Base-by-base conservation (phyloP, 2,888 invertebrate genomes). In the Alitta virens region DNA sequence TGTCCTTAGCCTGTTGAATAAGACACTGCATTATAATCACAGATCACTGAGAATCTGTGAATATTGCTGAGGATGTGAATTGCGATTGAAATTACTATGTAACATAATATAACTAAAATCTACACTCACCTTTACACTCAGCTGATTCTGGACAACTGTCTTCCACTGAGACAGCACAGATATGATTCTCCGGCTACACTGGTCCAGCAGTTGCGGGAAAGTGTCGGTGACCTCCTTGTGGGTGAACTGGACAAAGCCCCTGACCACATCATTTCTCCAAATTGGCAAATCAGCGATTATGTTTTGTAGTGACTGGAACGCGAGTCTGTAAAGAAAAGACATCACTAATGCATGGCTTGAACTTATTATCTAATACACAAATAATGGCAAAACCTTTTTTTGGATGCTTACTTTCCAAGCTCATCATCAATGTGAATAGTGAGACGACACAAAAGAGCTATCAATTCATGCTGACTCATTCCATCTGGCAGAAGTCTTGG, bases 371-470 rank as follows among this genome's bases (percentile, higher is more conserved):
- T 14, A 40, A 40, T 40, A 40, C 16, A n/a, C n/a, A n/a, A n/a
- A n/a, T n/a, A n/a, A n/a, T n/a, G n/a, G n/a, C n/a, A n/a, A n/a
- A n/a, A n/a, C n/a, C n/a, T n/a, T n/a, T n/a, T n/a, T n/a, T n/a
- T n/a, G n/a, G n/a, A n/a, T n/a, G 63, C 70, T 58, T 55, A 70
- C 77, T 70, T 70, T 77, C 81, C 91, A 93, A 99, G 85, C 83
- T 99, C 99, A 80, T 98, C 99, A 75, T 99, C 99, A 90, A 98
- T 92, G 80, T 99, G 99, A 0, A 98, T 92, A 0, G 97, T 98
- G 52, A 99, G 86, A 3, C 98, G 87, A 43, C 94, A 90, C 2
- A 99, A 85, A 69, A 99, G 85, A 76, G 99, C 99, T 2, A 99
- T 93, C 62, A 99, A 85, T 82, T 99, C 98, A 38, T 90, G 88